Percentiles rank a stretch among this genome's conserved stretches.
Evolutionary conservation across 2,797 vertebrate species (phyloP).

Genomic region (Tokudaia muenninki): DNA sequence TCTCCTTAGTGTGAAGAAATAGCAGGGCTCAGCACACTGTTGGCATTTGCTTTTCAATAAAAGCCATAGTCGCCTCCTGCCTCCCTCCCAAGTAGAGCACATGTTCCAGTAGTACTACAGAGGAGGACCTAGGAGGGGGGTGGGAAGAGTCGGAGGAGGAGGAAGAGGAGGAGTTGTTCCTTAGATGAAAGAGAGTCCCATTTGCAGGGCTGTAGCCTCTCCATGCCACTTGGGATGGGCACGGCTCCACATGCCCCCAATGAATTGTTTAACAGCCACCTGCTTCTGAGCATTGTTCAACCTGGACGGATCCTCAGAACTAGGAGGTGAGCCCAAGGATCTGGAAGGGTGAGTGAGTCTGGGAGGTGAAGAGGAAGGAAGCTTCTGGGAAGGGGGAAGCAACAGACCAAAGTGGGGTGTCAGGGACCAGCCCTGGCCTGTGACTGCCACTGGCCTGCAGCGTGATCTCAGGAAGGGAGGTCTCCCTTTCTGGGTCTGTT

Average conservation of each 20-base stretch:
- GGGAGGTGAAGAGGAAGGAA: not conserved
- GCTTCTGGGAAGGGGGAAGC: not conserved
- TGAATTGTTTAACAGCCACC: slow-evolving; percentile 59
- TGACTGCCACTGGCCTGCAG: not conserved
- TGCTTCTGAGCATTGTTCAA: slow-evolving; percentile 68
- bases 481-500: slow-evolving; percentile 21
- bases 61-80: slow-evolving; percentile 38
- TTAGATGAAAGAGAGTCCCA: slow-evolving; percentile 47
- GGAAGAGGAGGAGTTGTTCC: not conserved
- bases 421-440: not conserved
- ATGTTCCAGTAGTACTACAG: slow-evolving; percentile 80
- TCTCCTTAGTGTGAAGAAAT: slow-evolving; percentile 65
- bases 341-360: slow-evolving; percentile 46
- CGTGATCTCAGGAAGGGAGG: not conserved
- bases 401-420: not conserved
- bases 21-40: slow-evolving; percentile 54
- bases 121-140: not conserved
- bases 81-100: slow-evolving; percentile 75
- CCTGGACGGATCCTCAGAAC: slow-evolving; percentile 71
- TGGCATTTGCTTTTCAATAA: slow-evolving; percentile 59
- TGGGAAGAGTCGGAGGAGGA: not conserved
- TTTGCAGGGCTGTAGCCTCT: slow-evolving; percentile 53
- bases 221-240: slow-evolving; percentile 18
- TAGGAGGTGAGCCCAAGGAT: slow-evolving; percentile 78
- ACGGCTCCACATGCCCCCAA: slow-evolving; percentile 10